Conservation (phyloP, 2,113 vertebrate species). For the Gallinago media region DNA sequence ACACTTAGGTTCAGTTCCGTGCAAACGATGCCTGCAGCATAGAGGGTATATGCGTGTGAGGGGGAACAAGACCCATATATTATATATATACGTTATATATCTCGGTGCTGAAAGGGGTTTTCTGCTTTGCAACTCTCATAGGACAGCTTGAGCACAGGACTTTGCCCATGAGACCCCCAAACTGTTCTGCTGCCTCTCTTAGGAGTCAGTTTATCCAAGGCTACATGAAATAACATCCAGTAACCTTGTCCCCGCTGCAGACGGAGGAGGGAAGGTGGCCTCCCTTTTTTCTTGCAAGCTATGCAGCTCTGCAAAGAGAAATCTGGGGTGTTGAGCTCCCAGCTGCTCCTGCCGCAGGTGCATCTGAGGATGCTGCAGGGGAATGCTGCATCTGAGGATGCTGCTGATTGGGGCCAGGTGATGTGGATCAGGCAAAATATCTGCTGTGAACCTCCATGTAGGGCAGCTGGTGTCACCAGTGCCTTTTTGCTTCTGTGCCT, state of each 20-base stretch:
- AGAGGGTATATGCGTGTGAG: background rate
- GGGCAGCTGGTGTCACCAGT: background rate
- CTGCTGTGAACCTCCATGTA: background rate
- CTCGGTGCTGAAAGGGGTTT: background rate
- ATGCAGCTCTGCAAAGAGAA: background rate
- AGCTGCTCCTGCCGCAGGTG: background rate
- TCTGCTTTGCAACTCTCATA: background rate
- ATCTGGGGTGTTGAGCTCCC: background rate
- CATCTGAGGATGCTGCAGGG: background rate
- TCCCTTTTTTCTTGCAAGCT: background rate
- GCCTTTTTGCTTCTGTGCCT: background rate
- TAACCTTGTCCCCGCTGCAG: background rate
- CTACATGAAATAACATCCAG: background rate
- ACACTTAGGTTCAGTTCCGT: background rate
- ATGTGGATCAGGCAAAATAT: background rate
- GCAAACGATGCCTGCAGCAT: background rate
- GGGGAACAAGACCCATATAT: background rate
- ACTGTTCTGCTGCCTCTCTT: background rate
- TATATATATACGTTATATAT: background rate
- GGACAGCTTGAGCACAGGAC: background rate
- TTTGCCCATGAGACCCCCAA: fast-evolving
- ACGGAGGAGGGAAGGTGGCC: background rate
- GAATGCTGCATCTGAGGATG: background rate
- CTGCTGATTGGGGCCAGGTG: background rate
- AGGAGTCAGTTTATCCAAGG: background rate